Evolutionary conservation across 2,113 vertebrate genomes (phyloP).

Genomic region (Choloepus hoffmanni): DNA sequence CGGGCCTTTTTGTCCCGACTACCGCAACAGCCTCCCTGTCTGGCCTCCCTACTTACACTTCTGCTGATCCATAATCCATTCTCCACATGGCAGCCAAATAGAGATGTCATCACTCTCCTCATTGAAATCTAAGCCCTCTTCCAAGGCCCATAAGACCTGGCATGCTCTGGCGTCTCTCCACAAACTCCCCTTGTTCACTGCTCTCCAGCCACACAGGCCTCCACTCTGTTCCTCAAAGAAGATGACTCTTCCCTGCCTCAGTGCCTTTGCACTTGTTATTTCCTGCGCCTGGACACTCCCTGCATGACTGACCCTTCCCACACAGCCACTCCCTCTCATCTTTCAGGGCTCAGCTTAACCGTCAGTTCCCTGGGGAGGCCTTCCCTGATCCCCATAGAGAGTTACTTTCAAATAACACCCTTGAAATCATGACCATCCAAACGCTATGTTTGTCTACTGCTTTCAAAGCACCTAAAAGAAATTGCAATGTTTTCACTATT

Average conservation of each 20-base stretch:
- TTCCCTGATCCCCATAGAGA: background rate
- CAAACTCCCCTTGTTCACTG: fast-evolving
- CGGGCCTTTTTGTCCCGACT: background rate
- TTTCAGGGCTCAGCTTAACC: background rate
- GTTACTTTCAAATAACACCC: background rate
- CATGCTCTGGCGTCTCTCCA: background rate
- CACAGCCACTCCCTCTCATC: background rate
- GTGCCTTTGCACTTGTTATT: background rate
- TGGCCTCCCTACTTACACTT: background rate
- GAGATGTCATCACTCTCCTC: background rate
- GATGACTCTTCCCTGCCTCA: background rate
- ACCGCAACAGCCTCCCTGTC: background rate
- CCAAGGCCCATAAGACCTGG: background rate
- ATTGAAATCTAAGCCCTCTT: background rate
- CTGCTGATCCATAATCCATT: background rate
- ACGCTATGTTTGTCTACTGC: background rate
- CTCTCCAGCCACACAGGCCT: background rate
- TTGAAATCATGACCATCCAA: background rate
- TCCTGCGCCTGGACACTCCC: background rate
- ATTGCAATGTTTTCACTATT: background rate
- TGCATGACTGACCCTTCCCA: background rate
- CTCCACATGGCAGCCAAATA: background rate
- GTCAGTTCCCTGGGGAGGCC: background rate
- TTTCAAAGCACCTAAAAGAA: background rate
- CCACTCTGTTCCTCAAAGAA: background rate